Evolutionary conservation across 2,888 invertebrate species (phyloP), one percentile per base, ranked within the genome.

Genomic region (Sipha maydis): DNA sequence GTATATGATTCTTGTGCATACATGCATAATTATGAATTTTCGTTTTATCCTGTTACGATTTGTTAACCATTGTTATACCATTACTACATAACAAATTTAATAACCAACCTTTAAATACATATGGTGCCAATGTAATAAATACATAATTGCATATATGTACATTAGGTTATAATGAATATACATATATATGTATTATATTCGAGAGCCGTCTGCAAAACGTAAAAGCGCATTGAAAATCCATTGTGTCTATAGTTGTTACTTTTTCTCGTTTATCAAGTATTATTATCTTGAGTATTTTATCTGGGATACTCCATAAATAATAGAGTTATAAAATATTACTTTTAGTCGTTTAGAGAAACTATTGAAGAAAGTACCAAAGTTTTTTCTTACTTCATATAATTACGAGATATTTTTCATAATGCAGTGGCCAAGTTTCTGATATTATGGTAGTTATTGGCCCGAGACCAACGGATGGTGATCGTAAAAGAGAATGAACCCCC

Each of bases 401-500:
- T 85, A 78, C 85, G 69, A 78, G 48, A 78, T 85, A 85, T 85
- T 85, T 85, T 78, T 78, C 85, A 78, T 85, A 78, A 78, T 48
- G 48, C 69, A 85, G 77, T 48, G 77, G 85, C 85, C 77, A 85
- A 85, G 77, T 85, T 85, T 78, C 19, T 48, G 85, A 85, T 85
- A 85, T 78, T 69, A 69, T 61, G 48, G 69, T 61, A 67, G 73
- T 88, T 88, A 82, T 82, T 88, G 88, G 88, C 88, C 67, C 75
- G 75, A 75, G 88, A 88, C 88, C 88, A 88, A 76, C 73, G 88
- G 88, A 31, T 75, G 88, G 82, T 73, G 75, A 82, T 88, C 88
- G 82, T 88, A 88, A 88, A 88, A 88, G 82, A 88, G 73, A 88
- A 82, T 28, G 82, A 82, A 75, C 75, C 82, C 80, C 88, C 80